Base-by-base conservation (phyloP, 1,140 invertebrate genomes). In the Brachionus asplanchnoidis region DNA sequence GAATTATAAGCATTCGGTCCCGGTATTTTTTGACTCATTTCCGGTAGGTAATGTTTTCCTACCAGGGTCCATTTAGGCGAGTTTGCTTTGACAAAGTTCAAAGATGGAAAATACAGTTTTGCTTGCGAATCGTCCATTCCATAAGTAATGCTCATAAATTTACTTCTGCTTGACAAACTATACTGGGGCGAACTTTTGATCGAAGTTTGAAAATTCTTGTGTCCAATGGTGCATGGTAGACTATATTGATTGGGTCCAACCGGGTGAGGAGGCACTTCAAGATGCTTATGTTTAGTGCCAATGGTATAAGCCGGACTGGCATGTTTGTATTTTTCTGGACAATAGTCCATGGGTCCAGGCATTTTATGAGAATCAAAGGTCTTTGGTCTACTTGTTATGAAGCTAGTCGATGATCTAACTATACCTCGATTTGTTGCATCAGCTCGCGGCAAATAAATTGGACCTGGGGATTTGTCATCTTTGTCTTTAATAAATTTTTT, bases 71-170 rank as follows among this genome's bases (percentile, higher is more conserved):
- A 82, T 40, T 8, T 60, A 44, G 79, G 79, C 23, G 79, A 17
- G 23, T 17, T 65, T 3, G 26, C 20, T 46, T 82, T 82, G 1
- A 82, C 79, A 12, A 42, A 36, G 1, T 65, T 26, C 23, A 82
- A 12, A 17, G 32, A 44, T 1, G 79, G 53, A 46, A 65, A 40
- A 12, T 82, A 82, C 32, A 82, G 26, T 11, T 23, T 60, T n/a
- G 50, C 11, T 42, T 32, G 32, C 20, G 79, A 82, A n/a, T 65
- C 26, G 17, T 82, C 79, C 79, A 82, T 82, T 42, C 79, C 79
- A 68, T 82, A 82, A 20, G 79, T 82, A 32, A 68, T 82, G 44
- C 79, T 82, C 79, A 82, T 82, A 68, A 82, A 82, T 65, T 82
- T 82, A 14, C 40, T 82, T 40, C 79, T 20, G 23, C 20, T 11